phyloP scores from a whole-genome alignment of 2,113 vertebrate species.

The Sula dactylatra region DNA sequence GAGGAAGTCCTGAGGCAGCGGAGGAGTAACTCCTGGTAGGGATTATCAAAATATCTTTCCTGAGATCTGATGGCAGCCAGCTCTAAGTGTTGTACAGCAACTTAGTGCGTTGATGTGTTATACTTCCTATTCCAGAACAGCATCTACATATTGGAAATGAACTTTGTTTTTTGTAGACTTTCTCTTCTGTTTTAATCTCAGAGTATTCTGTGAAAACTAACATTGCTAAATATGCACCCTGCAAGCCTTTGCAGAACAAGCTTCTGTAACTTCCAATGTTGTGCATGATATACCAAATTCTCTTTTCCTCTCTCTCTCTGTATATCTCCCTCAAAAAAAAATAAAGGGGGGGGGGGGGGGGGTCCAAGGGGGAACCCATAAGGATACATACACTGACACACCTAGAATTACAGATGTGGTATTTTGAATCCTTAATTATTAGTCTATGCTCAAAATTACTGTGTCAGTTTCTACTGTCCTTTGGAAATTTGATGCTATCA shows the following conservation, averaged over 20 bases:
- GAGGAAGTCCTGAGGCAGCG: background rate
- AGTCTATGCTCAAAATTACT: background rate
- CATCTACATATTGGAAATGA: background rate
- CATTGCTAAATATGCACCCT: background rate
- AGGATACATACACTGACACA: background rate
- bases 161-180: background rate
- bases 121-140: background rate
- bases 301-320: background rate
- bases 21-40: background rate
- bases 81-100: background rate
- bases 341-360: background rate
- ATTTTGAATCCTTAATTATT: background rate
- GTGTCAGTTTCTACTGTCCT: background rate
- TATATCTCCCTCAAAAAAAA: background rate
- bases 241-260: background rate
- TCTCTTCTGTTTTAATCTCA: background rate
- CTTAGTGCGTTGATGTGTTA: background rate
- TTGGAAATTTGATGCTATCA: background rate
- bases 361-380: background rate
- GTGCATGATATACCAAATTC: background rate
- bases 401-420: background rate
- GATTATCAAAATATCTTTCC: background rate
- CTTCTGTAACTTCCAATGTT: background rate
- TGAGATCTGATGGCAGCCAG: background rate
- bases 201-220: background rate